Evolutionary conservation across 2,113 vertebrate genomes (phyloP), one percentile per base, ranked within the genome.

Genomic region (Gobiocypris rarus): DNA sequence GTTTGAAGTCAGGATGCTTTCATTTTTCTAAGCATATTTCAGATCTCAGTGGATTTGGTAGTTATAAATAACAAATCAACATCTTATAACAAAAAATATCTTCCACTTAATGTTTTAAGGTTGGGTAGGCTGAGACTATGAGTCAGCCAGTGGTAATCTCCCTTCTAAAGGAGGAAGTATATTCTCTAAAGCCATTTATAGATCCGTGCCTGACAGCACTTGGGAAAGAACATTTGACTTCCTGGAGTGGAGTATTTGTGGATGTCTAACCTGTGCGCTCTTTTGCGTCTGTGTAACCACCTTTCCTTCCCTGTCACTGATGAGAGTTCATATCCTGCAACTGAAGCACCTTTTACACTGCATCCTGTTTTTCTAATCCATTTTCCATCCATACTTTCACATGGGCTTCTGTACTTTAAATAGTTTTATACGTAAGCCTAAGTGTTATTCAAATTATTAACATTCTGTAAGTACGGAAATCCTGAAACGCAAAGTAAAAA

Each of bases 201-300:
- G 89, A 90, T 89, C 69, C 75, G n/a, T 77, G 84, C 71, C 31
- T 41, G 59, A 58, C 70, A 81, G 86, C 67, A 38, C 14, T 67
- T 86, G 76, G 88, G 86, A 91, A 91, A 91, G 88, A 92, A 91
- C 90, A 19, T 28, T 56, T 6, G n/a, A 85, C 90, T 93, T 94
- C 93, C 91, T 90, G 89, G 71, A 86, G 80, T 84, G 10, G 87
- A 88, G 88, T 81, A 76, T 45, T 34, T 63, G 88, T 83, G 83
- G 89, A 89, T 77, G 61, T 84, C 59, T 71, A 75, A 82, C 83
- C 70, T 84, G 67, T 81, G 87, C 71, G 61, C 82, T 87, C 87
- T 90, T 84, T 90, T 90, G 89, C 90, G 82, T 73, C 84, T 38
- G 70, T 61, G 14, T 85, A 77, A 81, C 83, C 81, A 73, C 81